Base-by-base conservation (phyloP, 2,888 invertebrate species). In the Conus canariensis region DNA sequence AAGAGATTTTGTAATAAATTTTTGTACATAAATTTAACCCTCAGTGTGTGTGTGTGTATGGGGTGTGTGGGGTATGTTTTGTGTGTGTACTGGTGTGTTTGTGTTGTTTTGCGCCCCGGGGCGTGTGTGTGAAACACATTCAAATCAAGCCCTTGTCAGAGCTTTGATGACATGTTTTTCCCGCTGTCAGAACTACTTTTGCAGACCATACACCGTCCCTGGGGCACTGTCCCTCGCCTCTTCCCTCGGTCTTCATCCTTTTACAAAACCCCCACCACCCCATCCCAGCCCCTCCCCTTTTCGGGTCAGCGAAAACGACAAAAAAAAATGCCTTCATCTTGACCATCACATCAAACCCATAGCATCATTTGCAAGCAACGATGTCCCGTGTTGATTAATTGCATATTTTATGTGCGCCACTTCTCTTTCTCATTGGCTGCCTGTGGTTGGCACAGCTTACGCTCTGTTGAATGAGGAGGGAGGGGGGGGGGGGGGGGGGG, bases 21-120 rank as follows among this genome's bases (percentile, higher is more conserved):
- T 83, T 58, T 83, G 82, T 83, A 83, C 82, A 83, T 8, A 83
- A n/a, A 83, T 7, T 83, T 83, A 83, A 83, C 82, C 82, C 82
- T 83, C 82, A 83, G 60, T 30, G 25, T 85, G 25, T 85, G 64
- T 6, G 60, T 60, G 85, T 58, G 59, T 83, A 56, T 56, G 83
- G n/a, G 0, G 30, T 30, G 2, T 9, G 45, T 83, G 58, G n/a
- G n/a, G n/a, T 6, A 14, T 59, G 85, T 30, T 25, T 85, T 85
- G 60, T 64, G 60, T 60, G 25, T 60, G 60, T 85, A n/a, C n/a
- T n/a, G n/a, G 64, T 60, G 60, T 60, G 60, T n/a, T n/a, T n/a
- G n/a, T n/a, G n/a, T n/a, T n/a, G n/a, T n/a, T n/a, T n/a, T n/a
- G n/a, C n/a, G n/a, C n/a, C n/a, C n/a, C n/a, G n/a, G n/a, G n/a